phyloP scores from a whole-genome alignment of 2,888 invertebrate genomes.

The Oscheius sp. region DNA sequence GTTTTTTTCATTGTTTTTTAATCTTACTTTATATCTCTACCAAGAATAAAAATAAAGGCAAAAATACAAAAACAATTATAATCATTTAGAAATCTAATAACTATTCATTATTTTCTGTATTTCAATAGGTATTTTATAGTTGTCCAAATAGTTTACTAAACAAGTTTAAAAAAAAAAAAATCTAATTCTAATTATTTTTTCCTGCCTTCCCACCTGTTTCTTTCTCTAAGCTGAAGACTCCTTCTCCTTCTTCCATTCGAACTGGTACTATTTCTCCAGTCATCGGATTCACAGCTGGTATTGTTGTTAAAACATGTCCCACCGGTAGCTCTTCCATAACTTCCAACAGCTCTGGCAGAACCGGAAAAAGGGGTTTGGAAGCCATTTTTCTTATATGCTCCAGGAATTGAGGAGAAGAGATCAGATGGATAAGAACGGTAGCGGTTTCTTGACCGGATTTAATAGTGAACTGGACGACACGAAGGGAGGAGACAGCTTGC shows the following conservation, averaged over 20 bases:
- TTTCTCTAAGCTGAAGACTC: constrained; percentile 36
- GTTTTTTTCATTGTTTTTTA: too few relatives aligned
- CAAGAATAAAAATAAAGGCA: too few relatives aligned
- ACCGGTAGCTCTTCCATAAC: constrained; percentile 46
- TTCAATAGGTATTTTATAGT: too few relatives aligned
- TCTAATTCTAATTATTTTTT: too few relatives aligned
- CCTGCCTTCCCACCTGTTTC: constrained; percentile 36
- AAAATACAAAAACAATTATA: too few relatives aligned
- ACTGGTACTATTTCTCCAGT: constrained; percentile 24
- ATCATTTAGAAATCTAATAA: too few relatives aligned
- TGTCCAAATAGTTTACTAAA: too few relatives aligned
- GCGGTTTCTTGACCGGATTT: constrained; percentile 27
- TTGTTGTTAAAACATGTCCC: constrained; percentile 47
- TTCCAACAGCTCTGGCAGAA: constrained; percentile 25
- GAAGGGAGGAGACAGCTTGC: constrained; percentile 27
- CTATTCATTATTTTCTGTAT: too few relatives aligned
- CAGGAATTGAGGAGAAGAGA: constrained; percentile 31
- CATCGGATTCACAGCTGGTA: constrained; percentile 49
- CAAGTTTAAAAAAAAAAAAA: too few relatives aligned
- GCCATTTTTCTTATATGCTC: constrained; percentile 29
- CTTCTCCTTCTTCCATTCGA: constrained; percentile 32
- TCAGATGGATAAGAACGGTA: constrained; percentile 25
- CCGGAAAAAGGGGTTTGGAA: constrained; percentile 36
- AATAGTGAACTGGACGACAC: constrained; percentile 43
- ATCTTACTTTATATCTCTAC: too few relatives aligned